Conservation (phyloP, 2,888 invertebrate species). For the Xanthorhoe designata region DNA sequence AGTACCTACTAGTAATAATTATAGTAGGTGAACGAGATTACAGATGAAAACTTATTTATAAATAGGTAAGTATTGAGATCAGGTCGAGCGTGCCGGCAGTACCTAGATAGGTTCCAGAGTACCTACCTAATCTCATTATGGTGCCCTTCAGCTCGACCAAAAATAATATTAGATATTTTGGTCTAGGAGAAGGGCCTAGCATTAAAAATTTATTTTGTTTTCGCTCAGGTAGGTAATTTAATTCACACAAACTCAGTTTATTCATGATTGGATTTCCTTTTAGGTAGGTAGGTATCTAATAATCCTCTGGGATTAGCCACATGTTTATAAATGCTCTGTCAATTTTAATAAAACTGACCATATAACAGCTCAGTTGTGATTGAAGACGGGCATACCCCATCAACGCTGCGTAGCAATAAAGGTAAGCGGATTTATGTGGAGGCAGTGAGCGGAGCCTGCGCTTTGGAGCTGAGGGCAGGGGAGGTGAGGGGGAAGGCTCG, state of each 20-base stretch:
- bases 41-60: not conserved
- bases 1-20: no score
- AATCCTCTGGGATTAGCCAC: not conserved
- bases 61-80: not conserved
- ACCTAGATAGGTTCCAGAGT: not conserved
- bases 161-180: constrained; percentile 11
- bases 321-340: not conserved
- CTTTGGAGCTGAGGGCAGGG: constrained; percentile 25
- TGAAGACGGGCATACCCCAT: constrained; percentile 53
- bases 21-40: not conserved
- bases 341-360: constrained; percentile 24
- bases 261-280: not conserved
- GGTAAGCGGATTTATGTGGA: constrained; percentile 54
- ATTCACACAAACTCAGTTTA: not conserved
- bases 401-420: constrained; percentile 50
- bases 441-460: constrained; percentile 38
- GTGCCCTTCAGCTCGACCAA: constrained; percentile 4
- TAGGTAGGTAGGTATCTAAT: no score
- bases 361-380: constrained; percentile 41
- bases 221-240: not conserved
- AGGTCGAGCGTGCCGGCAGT: not conserved
- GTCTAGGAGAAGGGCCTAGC: constrained; percentile 2
- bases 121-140: not conserved
- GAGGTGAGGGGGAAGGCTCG: constrained; percentile 32
- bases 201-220: not conserved